Evolutionary conservation across 2,113 vertebrate genomes (phyloP).

Genomic region (Macrotus californicus): DNA sequence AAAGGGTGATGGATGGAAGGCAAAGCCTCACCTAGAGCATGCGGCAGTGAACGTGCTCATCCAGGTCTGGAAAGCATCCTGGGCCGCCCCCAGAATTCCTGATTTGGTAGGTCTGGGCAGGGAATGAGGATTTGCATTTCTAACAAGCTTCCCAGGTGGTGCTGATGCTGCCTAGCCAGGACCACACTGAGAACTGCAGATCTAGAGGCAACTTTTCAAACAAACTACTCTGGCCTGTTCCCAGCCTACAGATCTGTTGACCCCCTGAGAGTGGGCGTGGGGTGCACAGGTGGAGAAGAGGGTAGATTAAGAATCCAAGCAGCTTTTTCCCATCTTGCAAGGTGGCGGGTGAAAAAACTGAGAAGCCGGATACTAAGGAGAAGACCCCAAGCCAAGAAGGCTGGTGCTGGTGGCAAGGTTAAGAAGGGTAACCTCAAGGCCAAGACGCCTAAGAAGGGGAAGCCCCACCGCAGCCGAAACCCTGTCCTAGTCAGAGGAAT

Average conservation of each 20-base stretch:
- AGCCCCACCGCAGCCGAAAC: too few species aligned
- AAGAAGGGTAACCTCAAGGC: too few species aligned
- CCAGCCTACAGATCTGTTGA: not conserved
- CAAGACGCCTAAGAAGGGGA: too few species aligned
- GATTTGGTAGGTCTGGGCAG: not conserved
- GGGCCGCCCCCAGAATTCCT: not conserved
- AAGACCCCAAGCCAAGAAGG: too few species aligned
- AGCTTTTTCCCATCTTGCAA: too few species aligned
- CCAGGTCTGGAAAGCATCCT: not conserved
- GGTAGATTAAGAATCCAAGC: not conserved
- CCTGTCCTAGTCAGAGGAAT: too few species aligned
- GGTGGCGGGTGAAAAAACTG: too few species aligned
- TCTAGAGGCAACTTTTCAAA: not conserved
- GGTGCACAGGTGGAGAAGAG: not conserved
- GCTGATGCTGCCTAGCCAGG: not conserved
- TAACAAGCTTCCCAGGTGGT: too few species aligned
- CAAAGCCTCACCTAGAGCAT: not conserved
- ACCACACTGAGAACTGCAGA: not conserved
- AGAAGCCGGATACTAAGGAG: too few species aligned
- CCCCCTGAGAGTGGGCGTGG: not conserved
- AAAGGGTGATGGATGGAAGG: not conserved
- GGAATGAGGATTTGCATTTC: not conserved
- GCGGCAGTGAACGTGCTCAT: rapidly evolving
- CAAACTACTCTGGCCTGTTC: not conserved
- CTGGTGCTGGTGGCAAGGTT: too few species aligned